A percentile compares a stretch with the other conserved stretches of the same genome.
Conservation (phyloP, 1,140 invertebrate genomes). For the Caenorhabditis latens region DNA sequence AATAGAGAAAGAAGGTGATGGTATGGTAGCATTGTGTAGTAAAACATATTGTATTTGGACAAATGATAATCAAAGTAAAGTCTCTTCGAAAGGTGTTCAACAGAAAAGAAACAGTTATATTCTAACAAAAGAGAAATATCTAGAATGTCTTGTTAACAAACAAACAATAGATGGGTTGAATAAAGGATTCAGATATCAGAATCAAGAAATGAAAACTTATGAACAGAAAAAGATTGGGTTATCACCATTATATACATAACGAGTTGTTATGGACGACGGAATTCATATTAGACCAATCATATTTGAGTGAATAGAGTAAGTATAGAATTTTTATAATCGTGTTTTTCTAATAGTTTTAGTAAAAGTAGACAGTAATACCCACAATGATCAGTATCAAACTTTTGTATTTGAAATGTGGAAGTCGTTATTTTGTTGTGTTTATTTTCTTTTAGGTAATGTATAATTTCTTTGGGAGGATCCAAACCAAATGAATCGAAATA, state of each 20-base stretch:
- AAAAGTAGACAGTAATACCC: slow-evolving; percentile 65
- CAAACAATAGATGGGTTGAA: neutral
- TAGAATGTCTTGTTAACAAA: neutral
- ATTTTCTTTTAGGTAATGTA: slow-evolving; percentile 51
- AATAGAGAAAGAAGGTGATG: slow-evolving; percentile 9
- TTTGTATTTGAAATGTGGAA: slow-evolving; percentile 65
- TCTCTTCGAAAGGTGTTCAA: slow-evolving; percentile 22
- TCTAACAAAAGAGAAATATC: slow-evolving; percentile 15
- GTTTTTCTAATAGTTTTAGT: slow-evolving; percentile 56
- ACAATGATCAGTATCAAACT: slow-evolving; percentile 61
- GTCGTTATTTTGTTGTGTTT: slow-evolving; percentile 46
- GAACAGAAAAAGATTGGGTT: neutral
- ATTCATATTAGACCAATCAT: slow-evolving; percentile 23
- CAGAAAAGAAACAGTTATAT: neutral
- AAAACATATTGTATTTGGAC: slow-evolving; percentile 13
- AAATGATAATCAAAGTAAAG: neutral
- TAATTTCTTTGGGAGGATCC: slow-evolving; percentile 62
- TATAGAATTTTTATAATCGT: too few relatives aligned
- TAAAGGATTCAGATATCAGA: neutral
- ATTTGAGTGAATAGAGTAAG: neutral
- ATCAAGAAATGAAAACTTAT: slow-evolving; percentile 19
- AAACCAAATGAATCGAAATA: slow-evolving; percentile 65
- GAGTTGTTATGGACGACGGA: neutral
- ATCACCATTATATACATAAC: neutral
- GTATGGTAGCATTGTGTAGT: slow-evolving; percentile 9